Evolutionary conservation across 2,113 vertebrate genomes (phyloP).

Genomic region (Mola mola): DNA sequence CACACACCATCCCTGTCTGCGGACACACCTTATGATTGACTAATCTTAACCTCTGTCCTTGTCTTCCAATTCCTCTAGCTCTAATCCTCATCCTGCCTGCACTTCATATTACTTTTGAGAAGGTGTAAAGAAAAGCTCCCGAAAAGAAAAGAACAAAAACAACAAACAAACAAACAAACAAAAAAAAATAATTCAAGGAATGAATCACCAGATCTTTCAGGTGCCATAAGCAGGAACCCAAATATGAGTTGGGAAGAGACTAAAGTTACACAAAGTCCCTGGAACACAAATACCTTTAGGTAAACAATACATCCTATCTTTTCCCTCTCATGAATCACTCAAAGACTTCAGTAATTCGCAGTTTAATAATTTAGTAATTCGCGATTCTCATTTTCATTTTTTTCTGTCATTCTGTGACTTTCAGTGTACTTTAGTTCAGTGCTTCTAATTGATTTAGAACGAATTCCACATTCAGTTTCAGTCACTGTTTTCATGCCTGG

Average conservation of each 20-base stretch:
- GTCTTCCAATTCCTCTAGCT: conserved; percentile 8
- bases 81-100: conserved; percentile 20
- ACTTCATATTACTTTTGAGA: conserved; percentile 20
- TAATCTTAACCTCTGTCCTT: conserved; percentile 35
- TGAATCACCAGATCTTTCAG: conserved; percentile 73
- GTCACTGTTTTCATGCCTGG: no score
- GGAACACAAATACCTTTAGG: conserved; percentile 72
- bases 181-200: conserved; percentile 74
- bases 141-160: conserved; percentile 66
- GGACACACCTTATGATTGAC: conserved; percentile 69
- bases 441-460: background rate
- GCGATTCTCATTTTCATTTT: conserved; percentile 40
- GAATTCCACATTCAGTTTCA: no score
- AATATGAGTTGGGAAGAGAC: conserved; percentile 63
- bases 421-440: conserved; percentile 9
- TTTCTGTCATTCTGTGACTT: conserved; percentile 16
- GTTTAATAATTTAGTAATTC: conserved; percentile 58
- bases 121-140: conserved; percentile 24
- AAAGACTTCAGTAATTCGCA: no score
- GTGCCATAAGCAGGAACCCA: conserved; percentile 66
- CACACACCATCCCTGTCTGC: conserved; percentile 63
- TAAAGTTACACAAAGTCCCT: conserved; percentile 61
- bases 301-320: conserved; percentile 54
- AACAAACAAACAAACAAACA: conserved; percentile 59
- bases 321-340: no score